Base-by-base conservation (phyloP, 2,113 vertebrate genomes). In the Brachyhypopomus occidentalis region DNA sequence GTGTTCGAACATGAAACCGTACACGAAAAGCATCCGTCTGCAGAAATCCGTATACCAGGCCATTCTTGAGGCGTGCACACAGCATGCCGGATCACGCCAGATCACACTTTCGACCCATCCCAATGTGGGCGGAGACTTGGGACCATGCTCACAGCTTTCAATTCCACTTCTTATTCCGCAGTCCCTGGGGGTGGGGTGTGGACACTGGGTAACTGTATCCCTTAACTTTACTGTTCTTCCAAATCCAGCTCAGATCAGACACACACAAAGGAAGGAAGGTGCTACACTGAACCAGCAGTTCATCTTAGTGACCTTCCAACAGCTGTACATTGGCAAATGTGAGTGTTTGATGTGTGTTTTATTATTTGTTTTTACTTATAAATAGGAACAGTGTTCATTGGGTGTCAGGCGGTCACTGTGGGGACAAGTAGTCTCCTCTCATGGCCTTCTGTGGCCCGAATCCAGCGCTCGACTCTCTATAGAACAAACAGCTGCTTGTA, bases 61-160 rank as follows among this genome's bases (percentile, higher is more conserved):
- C 27, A 30, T 34, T 4, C 12, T 23, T 16, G 66, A 38, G 2
- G 66, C 9, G 66, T 27, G 34, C 25, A 7, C 23, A 23, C 23
- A 81, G 62, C 74, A 62, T 74, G 83, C 45, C 71, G 66, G 27
- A 63, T 82, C 63, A 75, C 63, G 79, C 72, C 58, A 30, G 30
- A 30, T 30, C 60, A 69, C 19, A 59, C 64, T 78, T 62, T 63
- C 55, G 30, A 59, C 48, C 23, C 19, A 23, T 70, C 64, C 34
- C 25, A 11, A 71, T 17, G 16, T 25, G 20, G 79, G 45, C 12
- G 12, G 45, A 14, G 45, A 52, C 45, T 52, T 52, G 45, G 64
- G 48, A 52, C 22, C 30, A 25, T 12, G 20, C 70, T 27, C 9
- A 72, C 55, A 27, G 20, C 11, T 45, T 60, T 41, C 63, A 17